phyloP scores from a whole-genome alignment of 2,797 vertebrate genomes.

The Percopsis omiscomaycus region DNA sequence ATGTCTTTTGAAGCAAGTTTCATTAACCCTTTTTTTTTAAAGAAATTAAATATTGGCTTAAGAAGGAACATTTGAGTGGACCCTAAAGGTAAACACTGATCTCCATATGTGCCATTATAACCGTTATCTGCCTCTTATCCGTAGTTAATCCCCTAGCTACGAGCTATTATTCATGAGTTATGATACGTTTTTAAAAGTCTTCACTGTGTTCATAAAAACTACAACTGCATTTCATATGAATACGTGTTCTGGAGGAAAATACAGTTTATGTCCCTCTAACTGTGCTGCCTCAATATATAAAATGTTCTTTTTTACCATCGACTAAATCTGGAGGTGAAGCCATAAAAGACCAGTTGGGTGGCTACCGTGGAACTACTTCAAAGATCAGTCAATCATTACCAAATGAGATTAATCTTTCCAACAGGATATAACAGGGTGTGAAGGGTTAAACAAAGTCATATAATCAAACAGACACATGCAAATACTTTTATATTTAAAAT shows the following conservation, averaged over 20 bases:
- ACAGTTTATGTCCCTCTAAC: too few relatives aligned
- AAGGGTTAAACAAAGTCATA: not conserved
- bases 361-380: not conserved
- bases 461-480: not conserved
- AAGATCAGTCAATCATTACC: conserved; percentile 6
- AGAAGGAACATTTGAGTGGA: not conserved
- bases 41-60: too few relatives aligned
- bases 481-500: too few relatives aligned
- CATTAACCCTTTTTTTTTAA: too few relatives aligned
- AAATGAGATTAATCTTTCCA: not conserved
- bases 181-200: too few relatives aligned
- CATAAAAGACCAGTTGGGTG: not conserved
- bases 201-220: not conserved
- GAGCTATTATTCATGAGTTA: not conserved
- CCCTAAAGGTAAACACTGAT: not conserved
- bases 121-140: conserved; percentile 4
- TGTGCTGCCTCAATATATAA: too few relatives aligned
- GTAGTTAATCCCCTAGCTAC: not conserved
- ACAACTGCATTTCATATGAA: conserved; percentile 3
- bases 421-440: not conserved
- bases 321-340: not conserved
- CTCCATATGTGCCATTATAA: not conserved
- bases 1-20: too few relatives aligned
- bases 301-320: not conserved
- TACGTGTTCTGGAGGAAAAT: not conserved